Evolutionary conservation across 2,797 vertebrate genomes (phyloP), one percentile per base, ranked within the genome.

Genomic region (Tinamus major): DNA sequence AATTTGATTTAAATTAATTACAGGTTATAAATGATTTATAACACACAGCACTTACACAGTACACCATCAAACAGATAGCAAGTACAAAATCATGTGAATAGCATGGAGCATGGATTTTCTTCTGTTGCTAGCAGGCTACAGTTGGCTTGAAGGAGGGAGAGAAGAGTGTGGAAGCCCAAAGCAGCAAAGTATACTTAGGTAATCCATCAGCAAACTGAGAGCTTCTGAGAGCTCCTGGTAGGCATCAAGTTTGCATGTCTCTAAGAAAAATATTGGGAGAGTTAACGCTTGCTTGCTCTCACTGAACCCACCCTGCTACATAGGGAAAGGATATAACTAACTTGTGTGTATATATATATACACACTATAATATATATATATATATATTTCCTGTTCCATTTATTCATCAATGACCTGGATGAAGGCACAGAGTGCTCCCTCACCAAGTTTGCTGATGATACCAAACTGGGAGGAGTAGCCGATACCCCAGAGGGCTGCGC

Each of bases 211-310:
- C 27, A 69, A 20, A 24, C 42, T 51, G 24, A 48, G 17, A 31
- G 1, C 5, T 72, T 91, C 0, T 0, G 61, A 56, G 17, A 37
- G 5, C 9, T 79, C 12, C 16, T 69, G 12, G 20, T 51, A 72
- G n/a, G 51, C 27, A 56, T 21, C 13, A 65, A 56, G 6, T 51
- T 79, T 87, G 2, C 6, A 55, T 75, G 24, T 65, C 7, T 21
- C 26, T 80, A 29, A 46, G 63, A 78, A 71, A 90, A 81, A 48
- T 41, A 37, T 2, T 79, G 37, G 14, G 75, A 90, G 26, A 64
- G 9, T 63, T 85, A 79, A 41, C 16, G 41, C 55, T 85, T 83
- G 1, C 5, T 61, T 4, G 77, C 10, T 74, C 13, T 37, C 15
- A 69, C 41, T 79, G 27, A 76, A 55, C 84, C 24, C 41, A 84